Base-by-base conservation (phyloP, 35 echinoderm and acorn worm genomes). In the Ophioderma brevispina region DNA sequence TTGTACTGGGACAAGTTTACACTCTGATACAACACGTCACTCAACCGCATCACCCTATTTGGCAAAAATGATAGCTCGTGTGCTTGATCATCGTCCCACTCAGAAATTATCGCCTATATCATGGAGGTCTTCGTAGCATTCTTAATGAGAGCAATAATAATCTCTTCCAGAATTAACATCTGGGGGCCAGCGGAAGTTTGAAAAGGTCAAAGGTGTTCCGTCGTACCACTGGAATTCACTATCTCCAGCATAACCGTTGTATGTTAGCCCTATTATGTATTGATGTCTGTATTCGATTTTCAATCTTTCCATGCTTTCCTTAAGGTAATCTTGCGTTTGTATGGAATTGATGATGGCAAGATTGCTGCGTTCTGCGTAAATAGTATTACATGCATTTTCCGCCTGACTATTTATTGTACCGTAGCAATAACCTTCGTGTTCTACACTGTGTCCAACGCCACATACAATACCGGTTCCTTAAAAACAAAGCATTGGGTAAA, bases 341-440 rank as follows among this genome's bases (percentile, higher is more conserved):
- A 31, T 31, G 0, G 55, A 82, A 39, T 94, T 90, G 31, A 94
- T 90, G n/a, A 78, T 87, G 18, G 90, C 25, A 4, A 70, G 49
- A n/a, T 76, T 15, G 36, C 93, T 94, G 21, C 43, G 35, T 34
- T 90, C 93, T 18, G 75, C 39, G 46, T 90, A 94, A 18, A 94
- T 94, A 1, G 85, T 33, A 2, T 81, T 33, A 82, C 91, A 93
- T 0, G 91, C 91, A 37, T 39, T 31, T n/a, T 80, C 25, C 23
- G 52, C 36, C 32, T 87, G 76, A 85, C 79, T 93, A 42, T 93
- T 64, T 40, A 93, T 78, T n/a, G 91, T 88, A 3, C 91, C 84
- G 32, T 81, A 41, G 36, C 91, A 93, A 79, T 88, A 82, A 41
- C 91, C 91, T 18, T 46, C 78, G 31, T 81, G 59, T 32, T 34